phyloP scores from a whole-genome alignment of 1,140 invertebrate genomes.

The Subanguina moxae region DNA sequence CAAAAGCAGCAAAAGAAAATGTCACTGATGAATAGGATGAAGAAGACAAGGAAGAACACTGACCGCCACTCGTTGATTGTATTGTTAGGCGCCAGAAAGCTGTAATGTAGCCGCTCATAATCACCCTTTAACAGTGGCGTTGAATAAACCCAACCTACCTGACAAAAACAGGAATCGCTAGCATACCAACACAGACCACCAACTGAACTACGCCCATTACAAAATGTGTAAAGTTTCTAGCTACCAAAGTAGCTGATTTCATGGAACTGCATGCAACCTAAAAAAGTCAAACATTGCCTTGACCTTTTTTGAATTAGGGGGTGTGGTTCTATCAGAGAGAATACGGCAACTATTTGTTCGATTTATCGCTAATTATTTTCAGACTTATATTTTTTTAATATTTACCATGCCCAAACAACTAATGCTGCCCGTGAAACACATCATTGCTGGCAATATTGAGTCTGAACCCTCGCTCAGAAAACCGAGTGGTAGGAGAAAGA shows the following conservation, averaged over 20 bases:
- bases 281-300: no score
- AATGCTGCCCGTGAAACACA: constrained; percentile 27
- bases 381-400: no score
- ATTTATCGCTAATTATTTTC: no score
- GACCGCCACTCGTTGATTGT: constrained; percentile 36
- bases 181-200: constrained; percentile 26
- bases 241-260: constrained; percentile 27
- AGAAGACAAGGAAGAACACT: constrained; percentile 33
- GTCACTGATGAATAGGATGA: constrained; percentile 18
- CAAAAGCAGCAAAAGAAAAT: constrained; percentile 27
- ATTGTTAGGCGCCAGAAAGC: constrained; percentile 36
- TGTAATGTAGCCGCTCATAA: no score
- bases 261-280: constrained; percentile 21
- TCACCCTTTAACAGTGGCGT: no score
- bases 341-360: no score
- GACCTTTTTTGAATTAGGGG: no score
- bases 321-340: no score
- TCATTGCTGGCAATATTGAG: constrained; percentile 20
- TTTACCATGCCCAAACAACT: constrained; percentile 22
- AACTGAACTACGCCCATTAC: constrained; percentile 35
- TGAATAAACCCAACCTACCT: neutral
- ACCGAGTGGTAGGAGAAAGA: constrained; percentile 38
- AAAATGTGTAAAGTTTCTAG: constrained; percentile 28
- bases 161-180: constrained; percentile 42
- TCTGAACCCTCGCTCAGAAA: constrained; percentile 25